A percentile compares a stretch with the other conserved stretches of the same genome.
phyloP scores from a whole-genome alignment of 2,797 vertebrate species.

The Sebastes minor region DNA sequence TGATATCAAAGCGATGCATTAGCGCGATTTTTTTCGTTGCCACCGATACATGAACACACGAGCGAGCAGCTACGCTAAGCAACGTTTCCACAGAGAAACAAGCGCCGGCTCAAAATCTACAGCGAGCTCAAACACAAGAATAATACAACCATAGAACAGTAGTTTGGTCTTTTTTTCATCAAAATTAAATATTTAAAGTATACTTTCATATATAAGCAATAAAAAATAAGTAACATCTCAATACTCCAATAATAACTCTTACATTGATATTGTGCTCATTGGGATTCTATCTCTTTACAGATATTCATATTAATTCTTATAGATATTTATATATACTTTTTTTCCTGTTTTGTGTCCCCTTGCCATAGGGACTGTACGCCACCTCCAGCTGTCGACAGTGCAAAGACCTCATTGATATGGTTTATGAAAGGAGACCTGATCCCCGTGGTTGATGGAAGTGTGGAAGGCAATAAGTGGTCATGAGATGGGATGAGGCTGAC shows the following conservation, averaged over 20 bases:
- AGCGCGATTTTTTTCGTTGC: constrained; percentile 45
- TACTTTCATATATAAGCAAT: constrained; percentile 72
- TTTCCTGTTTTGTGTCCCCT: constrained; percentile 42
- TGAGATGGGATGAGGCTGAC: constrained; percentile 79
- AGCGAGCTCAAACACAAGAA: constrained; percentile 68
- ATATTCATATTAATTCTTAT: constrained; percentile 56
- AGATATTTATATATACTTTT: constrained; percentile 56
- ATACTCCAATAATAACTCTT: constrained; percentile 70
- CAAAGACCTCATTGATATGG: constrained; percentile 60
- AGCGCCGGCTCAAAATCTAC: constrained; percentile 54
- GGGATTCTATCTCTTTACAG: constrained; percentile 73
- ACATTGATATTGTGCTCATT: constrained; percentile 82
- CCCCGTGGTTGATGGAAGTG: constrained; percentile 48
- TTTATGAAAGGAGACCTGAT: constrained; percentile 43
- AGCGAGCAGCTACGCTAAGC: constrained; percentile 62
- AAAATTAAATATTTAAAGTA: constrained; percentile 72
- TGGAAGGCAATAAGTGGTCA: constrained; percentile 76
- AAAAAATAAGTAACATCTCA: constrained; percentile 81
- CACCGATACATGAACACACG: constrained; percentile 60
- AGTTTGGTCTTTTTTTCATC: constrained; percentile 80
- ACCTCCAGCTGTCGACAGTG: constrained; percentile 61
- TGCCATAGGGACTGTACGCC: constrained; percentile 28
- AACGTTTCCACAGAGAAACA: constrained; percentile 55
- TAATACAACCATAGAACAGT: constrained; percentile 73
- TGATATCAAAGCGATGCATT: constrained; percentile 38